phyloP scores from a whole-genome alignment of 2,888 invertebrate genomes.

The Deilephila elpenor region DNA sequence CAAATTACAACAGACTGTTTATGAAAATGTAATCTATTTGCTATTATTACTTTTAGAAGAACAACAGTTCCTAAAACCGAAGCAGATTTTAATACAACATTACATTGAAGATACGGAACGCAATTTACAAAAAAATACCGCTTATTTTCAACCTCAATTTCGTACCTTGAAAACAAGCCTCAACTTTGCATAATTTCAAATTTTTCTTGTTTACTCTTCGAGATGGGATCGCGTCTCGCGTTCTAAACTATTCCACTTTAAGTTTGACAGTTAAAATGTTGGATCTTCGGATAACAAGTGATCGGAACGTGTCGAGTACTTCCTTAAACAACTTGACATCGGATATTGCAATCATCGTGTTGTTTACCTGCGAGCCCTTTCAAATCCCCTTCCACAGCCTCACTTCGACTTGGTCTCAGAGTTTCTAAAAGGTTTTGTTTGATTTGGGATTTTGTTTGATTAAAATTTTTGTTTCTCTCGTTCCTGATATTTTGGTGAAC shows the following conservation, averaged over 20 bases:
- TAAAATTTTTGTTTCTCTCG: background rate
- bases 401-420: conserved; percentile 11
- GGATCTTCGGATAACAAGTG: conserved; percentile 27
- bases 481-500: background rate
- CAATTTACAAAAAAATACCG: background rate
- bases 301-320: conserved; percentile 43
- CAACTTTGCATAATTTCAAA: conserved; percentile 7
- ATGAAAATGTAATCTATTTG: too few species aligned
- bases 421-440: background rate
- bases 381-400: conserved; percentile 3
- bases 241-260: conserved; percentile 24
- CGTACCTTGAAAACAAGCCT: background rate
- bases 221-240: conserved; percentile 1
- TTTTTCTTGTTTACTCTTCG: conserved; percentile 13
- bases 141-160: background rate
- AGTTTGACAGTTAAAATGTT: conserved; percentile 28
- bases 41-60: too few species aligned
- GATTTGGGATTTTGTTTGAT: background rate
- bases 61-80: too few species aligned
- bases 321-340: conserved; percentile 52
- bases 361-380: conserved; percentile 42
- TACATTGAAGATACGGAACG: background rate
- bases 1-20: too few species aligned
- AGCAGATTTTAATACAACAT: too few species aligned
- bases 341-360: conserved; percentile 47